Conservation (phyloP, 2,113 vertebrate species). For the Piliocolobus tephrosceles region DNA sequence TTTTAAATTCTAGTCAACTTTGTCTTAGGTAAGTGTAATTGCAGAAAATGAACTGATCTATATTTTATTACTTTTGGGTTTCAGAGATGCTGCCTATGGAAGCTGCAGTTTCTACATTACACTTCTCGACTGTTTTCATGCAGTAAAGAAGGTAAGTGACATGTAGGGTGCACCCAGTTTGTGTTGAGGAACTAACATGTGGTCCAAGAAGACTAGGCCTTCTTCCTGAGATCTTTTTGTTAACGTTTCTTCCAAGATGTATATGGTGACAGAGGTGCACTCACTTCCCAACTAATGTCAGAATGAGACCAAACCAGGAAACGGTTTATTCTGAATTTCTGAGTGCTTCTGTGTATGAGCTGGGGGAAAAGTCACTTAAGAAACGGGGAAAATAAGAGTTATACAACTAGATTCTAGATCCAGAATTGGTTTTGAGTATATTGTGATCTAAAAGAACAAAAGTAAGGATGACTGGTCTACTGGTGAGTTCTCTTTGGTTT, state of each 20-base stretch:
- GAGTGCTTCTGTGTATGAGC: not conserved
- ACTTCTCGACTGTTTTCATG: constrained; percentile 94
- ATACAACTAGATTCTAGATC: not conserved
- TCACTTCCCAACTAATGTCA: not conserved
- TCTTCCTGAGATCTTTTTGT: not conserved
- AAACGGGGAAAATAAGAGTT: not conserved
- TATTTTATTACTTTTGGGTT: constrained; percentile 65
- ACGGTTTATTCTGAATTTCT: not conserved
- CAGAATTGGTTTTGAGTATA: not conserved
- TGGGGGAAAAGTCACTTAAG: not conserved
- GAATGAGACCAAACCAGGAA: not conserved
- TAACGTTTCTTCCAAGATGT: not conserved
- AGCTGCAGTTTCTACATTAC: constrained; percentile 95
- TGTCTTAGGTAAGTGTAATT: not conserved
- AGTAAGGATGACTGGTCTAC: not conserved
- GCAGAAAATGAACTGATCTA: not conserved
- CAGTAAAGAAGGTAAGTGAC: constrained; percentile 91
- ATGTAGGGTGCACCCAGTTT: rapidly evolving
- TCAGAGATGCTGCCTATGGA: constrained; percentile 97
- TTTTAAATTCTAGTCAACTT: constrained; percentile 33
- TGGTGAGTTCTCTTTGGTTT: not conserved
- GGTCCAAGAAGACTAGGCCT: not conserved
- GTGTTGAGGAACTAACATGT: not conserved
- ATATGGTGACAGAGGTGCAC: not conserved
- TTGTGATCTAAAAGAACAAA: constrained; percentile 38